Conservation (phyloP, 2,888 invertebrate species). For the Apantesis nais region DNA sequence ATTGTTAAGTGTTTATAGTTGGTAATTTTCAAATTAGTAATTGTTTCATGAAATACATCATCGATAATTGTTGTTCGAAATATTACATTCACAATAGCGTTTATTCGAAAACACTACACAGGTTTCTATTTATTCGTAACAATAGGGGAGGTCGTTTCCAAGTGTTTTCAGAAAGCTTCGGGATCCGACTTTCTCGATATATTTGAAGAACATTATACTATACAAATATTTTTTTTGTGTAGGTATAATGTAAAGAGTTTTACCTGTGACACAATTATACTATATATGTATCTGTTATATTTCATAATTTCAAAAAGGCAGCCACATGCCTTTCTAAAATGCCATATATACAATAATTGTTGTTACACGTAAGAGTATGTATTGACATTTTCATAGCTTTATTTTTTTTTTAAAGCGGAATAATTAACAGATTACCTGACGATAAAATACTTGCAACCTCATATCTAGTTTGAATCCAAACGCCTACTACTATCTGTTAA, state of each 20-base stretch:
- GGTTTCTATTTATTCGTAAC: constrained; percentile 12
- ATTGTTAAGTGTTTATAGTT: background rate
- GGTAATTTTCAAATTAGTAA: background rate
- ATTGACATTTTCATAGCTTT: no score
- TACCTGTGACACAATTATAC: background rate
- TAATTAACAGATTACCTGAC: no score
- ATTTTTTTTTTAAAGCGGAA: no score
- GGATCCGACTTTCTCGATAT: background rate
- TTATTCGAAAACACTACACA: constrained; percentile 9
- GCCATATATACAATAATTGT: no score
- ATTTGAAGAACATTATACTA: constrained; percentile 11
- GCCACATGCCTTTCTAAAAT: no score
- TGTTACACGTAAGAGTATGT: no score
- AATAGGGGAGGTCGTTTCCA: constrained; percentile 7
- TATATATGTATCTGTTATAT: background rate
- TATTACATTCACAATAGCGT: background rate
- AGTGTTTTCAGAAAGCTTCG: constrained; percentile 5
- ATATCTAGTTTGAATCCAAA: background rate
- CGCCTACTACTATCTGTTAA: background rate
- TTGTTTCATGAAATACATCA: background rate
- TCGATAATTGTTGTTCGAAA: constrained; percentile 4
- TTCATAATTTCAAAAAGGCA: no score
- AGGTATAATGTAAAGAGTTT: background rate
- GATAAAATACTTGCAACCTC: background rate
- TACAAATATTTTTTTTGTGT: constrained; percentile 16